Conservation (phyloP, 1,140 invertebrate species). For the Macrosteles quadrilineatus region DNA sequence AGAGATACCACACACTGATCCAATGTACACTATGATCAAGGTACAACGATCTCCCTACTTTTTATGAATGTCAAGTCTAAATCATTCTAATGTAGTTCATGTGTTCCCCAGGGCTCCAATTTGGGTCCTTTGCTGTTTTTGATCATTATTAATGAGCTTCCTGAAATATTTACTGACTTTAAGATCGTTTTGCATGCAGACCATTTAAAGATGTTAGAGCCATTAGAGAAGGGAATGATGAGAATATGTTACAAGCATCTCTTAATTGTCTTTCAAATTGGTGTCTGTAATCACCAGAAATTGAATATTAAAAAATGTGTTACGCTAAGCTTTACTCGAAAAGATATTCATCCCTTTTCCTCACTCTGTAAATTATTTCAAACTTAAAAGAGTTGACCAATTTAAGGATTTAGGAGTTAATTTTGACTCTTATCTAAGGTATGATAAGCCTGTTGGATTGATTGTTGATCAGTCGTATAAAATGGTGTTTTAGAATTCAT, state of each 20-base stretch:
- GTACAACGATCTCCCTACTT: too few relatives aligned
- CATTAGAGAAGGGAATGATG: too few relatives aligned
- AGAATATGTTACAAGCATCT: background rate
- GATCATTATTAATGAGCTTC: slow-evolving; percentile 45
- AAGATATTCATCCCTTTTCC: background rate
- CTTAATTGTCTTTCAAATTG: background rate
- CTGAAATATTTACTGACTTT: background rate
- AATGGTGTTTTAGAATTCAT: too few relatives aligned
- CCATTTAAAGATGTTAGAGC: slow-evolving; percentile 3
- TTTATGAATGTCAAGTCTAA: too few relatives aligned
- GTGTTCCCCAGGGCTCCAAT: slow-evolving; percentile 46
- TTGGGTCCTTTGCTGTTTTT: slow-evolving; percentile 46
- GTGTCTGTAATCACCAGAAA: background rate
- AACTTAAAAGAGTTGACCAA: too few relatives aligned
- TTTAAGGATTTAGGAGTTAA: background rate
- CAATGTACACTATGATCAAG: too few relatives aligned
- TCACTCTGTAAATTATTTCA: background rate
- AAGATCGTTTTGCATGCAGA: slow-evolving; percentile 1
- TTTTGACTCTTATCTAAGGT: background rate
- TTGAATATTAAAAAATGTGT: too few relatives aligned
- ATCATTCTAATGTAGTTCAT: slow-evolving; percentile 36
- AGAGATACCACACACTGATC: too few relatives aligned
- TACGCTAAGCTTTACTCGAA: background rate
- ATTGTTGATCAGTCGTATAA: too few relatives aligned
- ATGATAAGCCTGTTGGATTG: too few relatives aligned